Base-by-base conservation (phyloP, 2,113 vertebrate genomes). In the pig (Sus scrofa) region DNA sequence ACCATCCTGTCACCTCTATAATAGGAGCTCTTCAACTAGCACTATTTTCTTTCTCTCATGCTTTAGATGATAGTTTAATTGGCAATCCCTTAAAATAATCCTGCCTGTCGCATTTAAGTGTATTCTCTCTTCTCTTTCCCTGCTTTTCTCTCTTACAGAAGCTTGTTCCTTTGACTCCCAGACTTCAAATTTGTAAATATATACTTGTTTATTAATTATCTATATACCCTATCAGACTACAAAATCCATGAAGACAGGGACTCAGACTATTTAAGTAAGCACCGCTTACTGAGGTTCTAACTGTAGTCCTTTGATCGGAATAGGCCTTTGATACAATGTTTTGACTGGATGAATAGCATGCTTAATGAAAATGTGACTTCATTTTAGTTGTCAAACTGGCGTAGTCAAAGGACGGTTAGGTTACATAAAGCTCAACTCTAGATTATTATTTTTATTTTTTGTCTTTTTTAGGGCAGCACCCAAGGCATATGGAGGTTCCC, bases 311-410 rank as follows among this genome's bases (percentile, higher is more conserved):
- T 89, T 91, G 74, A 89, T 93, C 87, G 58, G 4, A 52, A 22
- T 71, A 75, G 32, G 82, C 20, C 2, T 19, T 84, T 70, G 91
- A 34, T 70, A 60, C 16, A 92, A 79, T 60, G 52, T 56, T 68
- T 39, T 89, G 52, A 71, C 60, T 83, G 63, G 68, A 14, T 18
- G 12, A 89, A 13, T 94, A 60, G 15, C 71, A 75, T 85, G 8
- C 37, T 93, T 86, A 65, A 93, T 73, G 32, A 93, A 96, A 96
- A 75, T 34, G 34, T 60, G 74, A 89, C 52, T 60, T 86, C 12
- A 62, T 87, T 96, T 93, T 89, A 52, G 24, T 71, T 93, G 56
- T 92, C 79, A 95, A 26, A 26, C 14, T 95, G 58, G 37, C n/a
- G 52, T 75, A 65, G 6, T 11, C n/a, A 84, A 60, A 34, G 74